Percentiles rank a stretch among this genome's conserved stretches.
These are phyloP conservation scores for Campoplex nolae DNA, from an alignment of 2,888 invertebrate genomes.

Conservation along the genomic window DNA sequence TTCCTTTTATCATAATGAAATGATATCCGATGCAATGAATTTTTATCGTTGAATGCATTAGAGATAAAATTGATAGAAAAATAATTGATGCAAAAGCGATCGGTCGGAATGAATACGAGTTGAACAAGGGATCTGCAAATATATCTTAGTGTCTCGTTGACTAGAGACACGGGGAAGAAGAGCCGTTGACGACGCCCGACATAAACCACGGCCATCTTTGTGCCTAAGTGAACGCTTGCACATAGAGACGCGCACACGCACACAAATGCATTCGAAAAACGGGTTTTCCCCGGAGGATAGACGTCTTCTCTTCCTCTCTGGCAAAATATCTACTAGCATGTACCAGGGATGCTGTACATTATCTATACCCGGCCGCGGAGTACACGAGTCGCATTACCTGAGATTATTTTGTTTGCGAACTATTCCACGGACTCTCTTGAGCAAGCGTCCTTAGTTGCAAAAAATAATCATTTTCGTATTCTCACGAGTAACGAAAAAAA, in stretches of 20 bases:
- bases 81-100: too few relatives aligned
- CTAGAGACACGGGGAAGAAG: constrained; percentile 33
- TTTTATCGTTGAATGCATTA: too few relatives aligned
- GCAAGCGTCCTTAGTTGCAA: neutral
- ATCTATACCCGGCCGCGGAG: neutral
- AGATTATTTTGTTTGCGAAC: constrained; percentile 49
- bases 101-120: neutral
- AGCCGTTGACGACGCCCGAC: constrained; percentile 59
- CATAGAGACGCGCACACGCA: neutral
- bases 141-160: neutral
- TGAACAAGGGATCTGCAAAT: neutral
- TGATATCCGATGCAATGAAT: too few relatives aligned
- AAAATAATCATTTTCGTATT: neutral
- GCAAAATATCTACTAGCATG: constrained; percentile 61
- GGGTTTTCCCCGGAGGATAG: constrained; percentile 67
- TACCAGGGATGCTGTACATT: constrained; percentile 31
- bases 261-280: constrained; percentile 57
- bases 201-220: constrained; percentile 72
- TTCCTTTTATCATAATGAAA: too few relatives aligned
- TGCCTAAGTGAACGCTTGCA: constrained; percentile 18
- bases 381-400: constrained; percentile 2
- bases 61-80: too few relatives aligned
- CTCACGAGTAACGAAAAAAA: neutral
- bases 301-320: constrained; percentile 43
- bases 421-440: constrained; percentile 18